phyloP scores from a whole-genome alignment of 2,888 invertebrate species.

The Mythimna vitellina region DNA sequence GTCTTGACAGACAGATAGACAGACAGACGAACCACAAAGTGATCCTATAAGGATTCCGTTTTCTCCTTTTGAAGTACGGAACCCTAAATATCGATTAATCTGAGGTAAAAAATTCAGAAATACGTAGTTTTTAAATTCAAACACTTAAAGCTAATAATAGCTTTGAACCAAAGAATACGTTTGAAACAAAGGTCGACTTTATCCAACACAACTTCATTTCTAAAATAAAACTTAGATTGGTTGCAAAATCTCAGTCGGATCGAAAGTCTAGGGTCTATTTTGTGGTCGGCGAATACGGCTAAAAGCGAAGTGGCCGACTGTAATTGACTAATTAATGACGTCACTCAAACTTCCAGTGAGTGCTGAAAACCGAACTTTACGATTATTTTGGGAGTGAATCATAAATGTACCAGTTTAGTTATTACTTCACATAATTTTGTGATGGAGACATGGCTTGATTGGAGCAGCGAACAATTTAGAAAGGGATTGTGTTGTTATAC shows the following conservation, averaged over 20 bases:
- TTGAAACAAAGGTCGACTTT: slow-evolving; percentile 14
- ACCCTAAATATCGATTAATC: neutral
- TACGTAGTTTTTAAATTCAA: neutral
- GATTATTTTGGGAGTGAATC: slow-evolving; percentile 30
- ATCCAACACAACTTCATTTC: slow-evolving; percentile 21
- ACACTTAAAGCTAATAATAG: slow-evolving; percentile 12
- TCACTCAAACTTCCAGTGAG: slow-evolving; percentile 52
- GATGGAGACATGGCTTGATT: slow-evolving; percentile 10
- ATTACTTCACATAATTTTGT: slow-evolving; percentile 36
- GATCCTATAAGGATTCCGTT: too few relatives aligned
- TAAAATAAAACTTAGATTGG: slow-evolving; percentile 34
- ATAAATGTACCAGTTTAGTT: slow-evolving; percentile 25
- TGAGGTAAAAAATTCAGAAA: neutral
- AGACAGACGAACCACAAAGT: too few relatives aligned
- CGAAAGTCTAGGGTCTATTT: slow-evolving; percentile 55
- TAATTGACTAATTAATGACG: slow-evolving; percentile 57
- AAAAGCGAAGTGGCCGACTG: slow-evolving; percentile 36
- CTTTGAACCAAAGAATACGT: slow-evolving; percentile 12
- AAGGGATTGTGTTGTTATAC: slow-evolving; percentile 36
- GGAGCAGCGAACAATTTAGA: slow-evolving; percentile 19
- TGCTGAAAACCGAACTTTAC: slow-evolving; percentile 33
- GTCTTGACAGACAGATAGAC: too few relatives aligned
- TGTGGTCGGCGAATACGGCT: slow-evolving; percentile 40
- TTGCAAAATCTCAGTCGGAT: slow-evolving; percentile 59
- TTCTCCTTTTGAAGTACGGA: too few relatives aligned